Evolutionary conservation across 2,113 vertebrate genomes (phyloP).

Genomic region (Pavo muticus): DNA sequence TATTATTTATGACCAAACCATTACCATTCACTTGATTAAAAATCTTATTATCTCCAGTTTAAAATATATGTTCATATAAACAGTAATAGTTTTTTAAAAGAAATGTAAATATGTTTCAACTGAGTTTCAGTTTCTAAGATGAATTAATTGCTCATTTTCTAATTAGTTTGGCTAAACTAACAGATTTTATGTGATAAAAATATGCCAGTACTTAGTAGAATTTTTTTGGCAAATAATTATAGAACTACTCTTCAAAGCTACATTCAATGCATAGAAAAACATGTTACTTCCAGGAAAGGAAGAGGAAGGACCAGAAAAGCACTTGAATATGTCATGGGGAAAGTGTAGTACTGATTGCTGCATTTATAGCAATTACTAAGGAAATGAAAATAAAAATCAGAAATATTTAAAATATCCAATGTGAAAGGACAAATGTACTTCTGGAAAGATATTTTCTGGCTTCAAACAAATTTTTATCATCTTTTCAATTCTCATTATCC

Average conservation of each 20-base stretch:
- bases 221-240: neutral
- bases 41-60: neutral
- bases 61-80: neutral
- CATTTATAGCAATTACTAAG: slow-evolving; percentile 16
- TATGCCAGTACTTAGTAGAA: neutral
- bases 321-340: slow-evolving; percentile 45
- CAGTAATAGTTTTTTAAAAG: neutral
- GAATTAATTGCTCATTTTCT: neutral
- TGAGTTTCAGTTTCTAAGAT: neutral
- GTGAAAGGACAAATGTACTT: neutral
- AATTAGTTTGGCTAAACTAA: neutral
- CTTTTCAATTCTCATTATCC: neutral
- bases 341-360: neutral
- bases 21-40: neutral
- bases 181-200: neutral
- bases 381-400: slow-evolving; percentile 14
- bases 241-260: neutral
- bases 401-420: neutral
- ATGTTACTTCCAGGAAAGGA: slow-evolving; percentile 24
- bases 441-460: neutral
- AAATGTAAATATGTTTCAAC: neutral
- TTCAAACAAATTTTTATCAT: neutral
- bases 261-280: neutral
- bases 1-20: neutral
- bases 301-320: neutral